Percentiles rank a stretch among this genome's conserved stretches.
Evolutionary conservation across 2,797 vertebrate species (phyloP).

Genomic region (Mus spretus): DNA sequence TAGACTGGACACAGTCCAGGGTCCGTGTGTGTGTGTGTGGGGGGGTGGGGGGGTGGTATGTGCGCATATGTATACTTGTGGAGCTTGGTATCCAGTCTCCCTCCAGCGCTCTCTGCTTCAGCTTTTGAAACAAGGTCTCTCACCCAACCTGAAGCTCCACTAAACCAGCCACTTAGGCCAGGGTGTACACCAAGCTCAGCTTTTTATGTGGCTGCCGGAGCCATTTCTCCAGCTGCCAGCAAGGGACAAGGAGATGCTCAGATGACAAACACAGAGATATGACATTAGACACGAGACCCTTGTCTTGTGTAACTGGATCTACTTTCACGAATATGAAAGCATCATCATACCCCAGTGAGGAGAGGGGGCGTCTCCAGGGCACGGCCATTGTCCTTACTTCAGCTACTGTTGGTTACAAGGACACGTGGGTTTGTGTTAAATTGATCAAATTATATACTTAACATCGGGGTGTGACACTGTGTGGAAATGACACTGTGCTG

Average conservation of each 20-base stretch:
- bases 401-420: background rate
- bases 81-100: background rate
- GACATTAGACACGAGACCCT: background rate
- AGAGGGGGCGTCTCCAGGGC: background rate
- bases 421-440: background rate
- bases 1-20: background rate
- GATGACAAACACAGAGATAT: too few species aligned
- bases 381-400: background rate
- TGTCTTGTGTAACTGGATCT: background rate
- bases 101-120: background rate
- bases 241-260: background rate
- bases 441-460: background rate
- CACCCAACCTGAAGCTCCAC: background rate
- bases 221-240: background rate
- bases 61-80: accelerated
- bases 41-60: background rate
- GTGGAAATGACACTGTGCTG: background rate
- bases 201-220: background rate
- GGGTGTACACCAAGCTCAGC: background rate
- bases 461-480: background rate
- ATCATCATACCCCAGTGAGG: background rate
- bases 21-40: background rate
- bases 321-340: background rate
- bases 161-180: background rate
- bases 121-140: background rate